Conservation (phyloP, 2,797 vertebrate genomes). For the Rhincodon typus region DNA sequence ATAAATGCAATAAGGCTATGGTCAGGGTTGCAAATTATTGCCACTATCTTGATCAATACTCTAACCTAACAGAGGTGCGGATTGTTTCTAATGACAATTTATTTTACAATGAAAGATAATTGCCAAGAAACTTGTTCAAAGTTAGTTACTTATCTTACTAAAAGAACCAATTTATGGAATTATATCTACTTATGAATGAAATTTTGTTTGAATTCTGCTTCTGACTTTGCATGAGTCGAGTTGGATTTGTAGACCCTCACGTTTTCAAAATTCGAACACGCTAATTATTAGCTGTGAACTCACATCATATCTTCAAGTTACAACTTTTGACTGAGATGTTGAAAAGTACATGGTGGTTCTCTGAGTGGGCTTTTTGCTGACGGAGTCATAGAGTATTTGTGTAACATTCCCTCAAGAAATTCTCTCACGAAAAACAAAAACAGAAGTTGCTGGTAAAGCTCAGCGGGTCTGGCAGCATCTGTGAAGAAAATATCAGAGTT, state of each 20-base stretch:
- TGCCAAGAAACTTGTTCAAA: neutral
- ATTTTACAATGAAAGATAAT: neutral
- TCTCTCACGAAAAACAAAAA: no score
- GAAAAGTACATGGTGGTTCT: neutral
- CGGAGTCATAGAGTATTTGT: neutral
- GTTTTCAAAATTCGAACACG: neutral
- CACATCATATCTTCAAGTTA: neutral
- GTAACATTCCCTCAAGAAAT: neutral
- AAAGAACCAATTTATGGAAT: neutral
- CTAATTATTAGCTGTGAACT: neutral
- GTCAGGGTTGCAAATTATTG: neutral
- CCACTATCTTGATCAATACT: neutral
- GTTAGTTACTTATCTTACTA: neutral
- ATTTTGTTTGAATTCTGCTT: neutral
- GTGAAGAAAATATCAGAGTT: no score
- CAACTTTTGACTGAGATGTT: neutral
- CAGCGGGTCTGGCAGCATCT: no score
- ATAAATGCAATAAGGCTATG: neutral
- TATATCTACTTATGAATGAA: neutral
- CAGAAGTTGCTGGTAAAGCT: no score
- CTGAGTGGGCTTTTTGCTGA: neutral
- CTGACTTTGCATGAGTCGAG: neutral
- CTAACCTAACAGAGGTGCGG: neutral
- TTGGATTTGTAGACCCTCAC: neutral
- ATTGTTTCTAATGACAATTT: neutral